Conservation (phyloP, 2,797 vertebrate genomes). For the Anniella stebbinsi region DNA sequence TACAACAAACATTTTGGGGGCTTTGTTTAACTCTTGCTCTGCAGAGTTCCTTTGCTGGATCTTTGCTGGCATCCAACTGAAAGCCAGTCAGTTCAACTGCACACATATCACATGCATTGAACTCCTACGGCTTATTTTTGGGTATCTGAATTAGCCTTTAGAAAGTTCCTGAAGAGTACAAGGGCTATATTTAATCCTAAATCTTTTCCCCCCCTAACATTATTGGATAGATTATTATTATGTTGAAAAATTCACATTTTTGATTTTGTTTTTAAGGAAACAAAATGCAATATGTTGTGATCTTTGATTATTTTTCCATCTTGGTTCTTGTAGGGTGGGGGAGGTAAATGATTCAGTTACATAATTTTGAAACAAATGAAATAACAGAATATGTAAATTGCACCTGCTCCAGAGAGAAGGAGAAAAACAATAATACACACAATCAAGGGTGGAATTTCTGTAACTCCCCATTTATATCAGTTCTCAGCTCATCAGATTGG, state of each 20-base stretch:
- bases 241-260: not conserved
- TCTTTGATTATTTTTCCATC: not conserved
- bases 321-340: not conserved
- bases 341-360: not conserved
- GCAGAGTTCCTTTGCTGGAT: not conserved
- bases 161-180: not conserved
- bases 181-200: not conserved
- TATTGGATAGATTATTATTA: not conserved
- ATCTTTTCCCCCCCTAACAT: not conserved
- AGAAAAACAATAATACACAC: not conserved
- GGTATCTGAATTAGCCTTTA: not conserved
- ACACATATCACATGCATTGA: not conserved
- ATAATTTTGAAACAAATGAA: conserved; percentile 4
- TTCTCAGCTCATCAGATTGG: conserved; percentile 24
- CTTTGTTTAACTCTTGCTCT: not conserved
- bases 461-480: conserved; percentile 28
- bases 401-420: not conserved
- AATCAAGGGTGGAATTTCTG: conserved; percentile 9
- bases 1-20: not conserved
- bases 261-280: not conserved
- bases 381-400: not conserved
- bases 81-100: not conserved
- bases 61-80: not conserved
- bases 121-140: not conserved
- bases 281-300: not conserved